These are phyloP conservation scores for Meandrina meandrites DNA, from an alignment of 92 coral and sea anemone species.

Conservation along the genomic window DNA sequence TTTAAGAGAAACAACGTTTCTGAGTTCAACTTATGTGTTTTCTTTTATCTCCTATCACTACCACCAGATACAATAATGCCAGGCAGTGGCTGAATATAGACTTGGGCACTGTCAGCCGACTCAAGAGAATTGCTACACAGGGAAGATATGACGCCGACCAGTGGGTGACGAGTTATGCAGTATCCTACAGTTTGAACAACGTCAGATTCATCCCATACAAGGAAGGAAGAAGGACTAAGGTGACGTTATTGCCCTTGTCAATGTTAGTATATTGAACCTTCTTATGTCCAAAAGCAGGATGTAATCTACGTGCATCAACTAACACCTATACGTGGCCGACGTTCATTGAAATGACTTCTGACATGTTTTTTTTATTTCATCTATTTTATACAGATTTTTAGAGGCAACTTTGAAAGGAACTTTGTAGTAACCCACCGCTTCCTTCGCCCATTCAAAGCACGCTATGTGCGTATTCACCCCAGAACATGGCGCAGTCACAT, in stretches of 20 bases:
- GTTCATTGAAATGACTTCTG: no score
- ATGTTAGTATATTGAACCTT: no score
- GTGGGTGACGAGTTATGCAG: conserved; percentile 73
- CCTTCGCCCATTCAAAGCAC: conserved; percentile 82
- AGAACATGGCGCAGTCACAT: conserved; percentile 69
- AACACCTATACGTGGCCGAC: no score
- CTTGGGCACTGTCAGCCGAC: conserved; percentile 68
- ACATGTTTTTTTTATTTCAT: background rate
- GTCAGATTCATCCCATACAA: conserved; percentile 60
- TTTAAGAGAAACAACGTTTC: no score
- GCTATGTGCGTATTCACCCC: conserved; percentile 83
- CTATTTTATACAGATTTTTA: conserved; percentile 63
- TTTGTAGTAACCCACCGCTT: conserved; percentile 79
- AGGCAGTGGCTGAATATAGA: conserved; percentile 84
- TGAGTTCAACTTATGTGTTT: no score
- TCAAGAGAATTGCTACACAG: conserved; percentile 79
- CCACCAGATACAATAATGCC: conserved; percentile 47
- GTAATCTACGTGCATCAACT: no score
- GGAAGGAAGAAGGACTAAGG: conserved; percentile 68
- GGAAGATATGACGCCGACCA: conserved; percentile 81
- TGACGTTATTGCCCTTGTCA: background rate
- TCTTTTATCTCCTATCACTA: background rate
- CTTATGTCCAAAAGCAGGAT: no score
- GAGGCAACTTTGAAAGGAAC: conserved; percentile 77
- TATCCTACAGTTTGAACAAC: conserved; percentile 70